These are phyloP conservation scores for Danionella cerebrum DNA, from an alignment of 2,113 vertebrate genomes.

Conservation along the genomic window DNA sequence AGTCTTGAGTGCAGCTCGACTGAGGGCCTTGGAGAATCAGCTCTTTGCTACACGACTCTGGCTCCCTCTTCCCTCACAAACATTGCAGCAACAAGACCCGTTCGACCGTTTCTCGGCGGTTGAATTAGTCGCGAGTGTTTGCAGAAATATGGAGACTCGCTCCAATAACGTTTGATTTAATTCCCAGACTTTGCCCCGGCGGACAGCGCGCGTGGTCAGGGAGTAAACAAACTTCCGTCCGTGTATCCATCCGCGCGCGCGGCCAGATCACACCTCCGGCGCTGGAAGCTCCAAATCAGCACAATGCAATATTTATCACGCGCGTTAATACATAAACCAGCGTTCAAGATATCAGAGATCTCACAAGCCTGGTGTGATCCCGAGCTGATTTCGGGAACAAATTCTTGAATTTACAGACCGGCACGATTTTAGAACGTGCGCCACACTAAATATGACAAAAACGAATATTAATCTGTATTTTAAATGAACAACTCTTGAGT, in stretches of 20 bases:
- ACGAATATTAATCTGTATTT: not conserved
- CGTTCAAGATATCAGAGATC: conserved; percentile 6
- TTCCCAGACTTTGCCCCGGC: not conserved
- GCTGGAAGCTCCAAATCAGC: conserved; percentile 57
- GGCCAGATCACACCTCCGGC: conserved; percentile 44
- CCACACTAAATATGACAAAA: too few relatives aligned
- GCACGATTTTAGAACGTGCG: too few relatives aligned
- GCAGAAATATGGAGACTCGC: not conserved
- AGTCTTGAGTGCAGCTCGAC: conserved; percentile 87
- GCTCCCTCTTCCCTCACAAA: conserved; percentile 37
- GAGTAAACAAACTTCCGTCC: conserved; percentile 18
- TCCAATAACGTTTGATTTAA: conserved; percentile 8
- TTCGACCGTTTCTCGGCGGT: conserved; percentile 1
- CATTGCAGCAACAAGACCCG: conserved; percentile 33
- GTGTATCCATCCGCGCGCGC: not conserved
- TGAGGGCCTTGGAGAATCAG: conserved; percentile 75
- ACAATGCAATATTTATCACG: conserved; percentile 70
- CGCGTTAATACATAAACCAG: conserved; percentile 58
- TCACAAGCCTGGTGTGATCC: not conserved
- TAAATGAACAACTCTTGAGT: not conserved
- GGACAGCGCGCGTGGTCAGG: not conserved
- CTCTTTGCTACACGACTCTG: conserved; percentile 79
- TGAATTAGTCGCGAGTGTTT: not conserved
- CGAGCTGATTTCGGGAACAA: not conserved
- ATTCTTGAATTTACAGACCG: too few relatives aligned